Base-by-base conservation (phyloP, 2,888 invertebrate genomes). In the Harmothoe impar region DNA sequence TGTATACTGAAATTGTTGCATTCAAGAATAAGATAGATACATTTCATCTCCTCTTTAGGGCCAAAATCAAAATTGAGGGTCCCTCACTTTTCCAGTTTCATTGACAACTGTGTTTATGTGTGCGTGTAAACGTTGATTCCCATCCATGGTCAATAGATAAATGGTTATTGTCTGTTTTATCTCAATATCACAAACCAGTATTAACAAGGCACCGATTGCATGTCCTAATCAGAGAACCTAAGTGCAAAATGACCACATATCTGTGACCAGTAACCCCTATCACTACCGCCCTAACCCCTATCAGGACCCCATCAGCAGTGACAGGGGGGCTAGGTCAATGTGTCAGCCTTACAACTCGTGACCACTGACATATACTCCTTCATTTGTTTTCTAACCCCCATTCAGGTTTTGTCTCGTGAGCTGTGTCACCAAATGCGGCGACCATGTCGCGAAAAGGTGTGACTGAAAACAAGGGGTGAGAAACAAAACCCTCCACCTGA, bases 191-290 rank as follows among this genome's bases (percentile, higher is more conserved):
- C 43, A 43, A 43, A 43, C 43, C 43, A 43, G 43, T 43, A 43
- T 43, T 43, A 43, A 43, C 10, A 43, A 43, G 43, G 3, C 43
- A 43, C 43, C 43, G 43, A 43, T 43, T 43, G 43, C 43, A 10
- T 43, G 43, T 43, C 43, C 62, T 62, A 62, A 62, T 62, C 7
- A 62, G 7, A 12, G n/a, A 62, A 62, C 7, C 23, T 62, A n/a
- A 62, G 62, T 62, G 62, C 23, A n/a, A 62, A 62, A 62, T 62
- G 62, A 62, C 62, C 62, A 62, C 62, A 62, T 62, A 62, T 62
- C 62, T n/a, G 23, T n/a, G 62, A 62, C 62, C 62, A 62, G 62
- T 62, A 62, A 62, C 72, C 72, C 72, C 72, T 72, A 23, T 29
- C 72, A 72, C 29, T 7, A 1, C 5, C 7, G 5, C 72, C 72